A percentile compares a stretch with the other conserved stretches of the same genome.
Conservation (phyloP, 2,888 invertebrate genomes). For the Pimpla rufipes region DNA sequence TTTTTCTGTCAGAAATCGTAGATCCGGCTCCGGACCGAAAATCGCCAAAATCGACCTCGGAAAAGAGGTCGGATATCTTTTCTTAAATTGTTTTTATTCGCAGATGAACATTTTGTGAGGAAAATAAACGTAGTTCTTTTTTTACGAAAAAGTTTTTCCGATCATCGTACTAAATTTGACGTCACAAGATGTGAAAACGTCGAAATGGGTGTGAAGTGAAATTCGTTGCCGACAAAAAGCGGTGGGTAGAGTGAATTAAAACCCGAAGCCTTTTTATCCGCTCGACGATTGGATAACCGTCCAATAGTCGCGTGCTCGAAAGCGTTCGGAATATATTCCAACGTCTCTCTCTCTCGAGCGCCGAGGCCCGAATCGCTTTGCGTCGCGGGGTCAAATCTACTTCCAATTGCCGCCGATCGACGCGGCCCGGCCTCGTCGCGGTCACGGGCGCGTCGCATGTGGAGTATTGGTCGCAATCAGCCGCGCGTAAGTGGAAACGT, state of each 20-base stretch:
- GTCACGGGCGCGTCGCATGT: conserved; percentile 47
- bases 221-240: not conserved
- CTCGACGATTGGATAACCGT: conserved; percentile 1
- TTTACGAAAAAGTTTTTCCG: not conserved
- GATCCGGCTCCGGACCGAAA: too few relatives aligned
- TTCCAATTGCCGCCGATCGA: conserved; percentile 46
- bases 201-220: not conserved
- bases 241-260: not conserved
- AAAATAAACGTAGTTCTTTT: too few relatives aligned
- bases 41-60: too few relatives aligned
- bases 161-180: not conserved
- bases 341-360: not conserved
- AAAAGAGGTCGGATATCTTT: too few relatives aligned
- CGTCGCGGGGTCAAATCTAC: conserved; percentile 39
- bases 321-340: not conserved
- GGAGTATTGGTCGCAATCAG: conserved; percentile 4
- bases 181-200: too few relatives aligned
- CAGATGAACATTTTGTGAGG: too few relatives aligned
- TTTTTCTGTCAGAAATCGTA: too few relatives aligned
- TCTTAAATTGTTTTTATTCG: too few relatives aligned
- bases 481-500: not conserved
- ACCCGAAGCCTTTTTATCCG: not conserved
- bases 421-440: conserved; percentile 19
- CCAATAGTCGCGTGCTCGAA: not conserved
- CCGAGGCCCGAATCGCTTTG: conserved; percentile 1